Conservation (phyloP, 2,797 vertebrate genomes). For the Perodicticus potto region DNA sequence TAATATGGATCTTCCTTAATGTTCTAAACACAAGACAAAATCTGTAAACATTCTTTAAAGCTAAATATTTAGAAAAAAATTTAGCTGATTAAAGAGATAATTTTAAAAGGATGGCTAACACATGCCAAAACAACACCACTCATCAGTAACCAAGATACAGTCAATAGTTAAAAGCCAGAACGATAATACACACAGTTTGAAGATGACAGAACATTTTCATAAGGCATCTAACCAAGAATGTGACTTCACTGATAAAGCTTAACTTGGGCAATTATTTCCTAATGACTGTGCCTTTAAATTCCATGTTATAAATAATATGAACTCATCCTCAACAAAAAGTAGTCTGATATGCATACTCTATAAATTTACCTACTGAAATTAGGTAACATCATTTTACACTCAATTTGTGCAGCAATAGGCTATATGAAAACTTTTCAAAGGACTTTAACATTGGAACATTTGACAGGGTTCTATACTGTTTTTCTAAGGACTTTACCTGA, state of each 20-base stretch:
- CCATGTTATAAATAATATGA: slow-evolving; percentile 15
- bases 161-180: slow-evolving; percentile 37
- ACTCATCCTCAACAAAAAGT: slow-evolving; percentile 16
- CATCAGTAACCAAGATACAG: neutral
- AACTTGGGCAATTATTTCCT: slow-evolving; percentile 23
- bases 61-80: slow-evolving; percentile 49
- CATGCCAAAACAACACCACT: neutral
- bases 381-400: slow-evolving; percentile 8
- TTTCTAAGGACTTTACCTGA: slow-evolving; percentile 35
- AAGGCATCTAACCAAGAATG: neutral
- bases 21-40: slow-evolving; percentile 54
- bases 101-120: slow-evolving; percentile 38
- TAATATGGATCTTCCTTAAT: slow-evolving; percentile 58
- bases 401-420: neutral
- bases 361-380: slow-evolving; percentile 14
- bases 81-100: slow-evolving; percentile 10
- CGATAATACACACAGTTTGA: neutral
- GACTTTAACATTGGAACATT: slow-evolving; percentile 28
- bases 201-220: neutral
- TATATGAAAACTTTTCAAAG: slow-evolving; percentile 50
- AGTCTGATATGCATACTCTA: neutral
- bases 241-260: neutral
- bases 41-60: slow-evolving; percentile 62
- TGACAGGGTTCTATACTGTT: neutral
- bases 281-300: slow-evolving; percentile 20